phyloP scores from a whole-genome alignment of 2,888 invertebrate species.

The Stenodera caucasica region DNA sequence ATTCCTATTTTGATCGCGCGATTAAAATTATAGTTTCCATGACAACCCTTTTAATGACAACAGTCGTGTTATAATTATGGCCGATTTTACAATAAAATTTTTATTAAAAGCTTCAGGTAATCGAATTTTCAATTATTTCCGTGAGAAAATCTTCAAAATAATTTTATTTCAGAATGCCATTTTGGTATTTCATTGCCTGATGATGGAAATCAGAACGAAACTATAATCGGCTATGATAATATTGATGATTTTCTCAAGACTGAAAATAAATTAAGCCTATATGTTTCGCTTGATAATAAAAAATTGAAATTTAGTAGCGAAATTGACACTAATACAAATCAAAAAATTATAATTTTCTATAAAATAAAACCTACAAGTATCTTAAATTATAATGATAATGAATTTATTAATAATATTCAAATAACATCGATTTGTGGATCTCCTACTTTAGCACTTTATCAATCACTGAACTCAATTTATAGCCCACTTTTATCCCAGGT shows the following conservation, averaged over 20 bases:
- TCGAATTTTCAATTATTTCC: constrained; percentile 10
- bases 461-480: constrained; percentile 64
- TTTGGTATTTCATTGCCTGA: constrained; percentile 42
- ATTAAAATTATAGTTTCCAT: neutral
- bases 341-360: constrained; percentile 60
- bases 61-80: constrained; percentile 27
- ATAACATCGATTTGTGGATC: constrained; percentile 64
- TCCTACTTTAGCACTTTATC: constrained; percentile 63
- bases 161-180: constrained; percentile 38
- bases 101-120: constrained; percentile 45
- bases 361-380: constrained; percentile 61
- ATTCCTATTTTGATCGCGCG: neutral
- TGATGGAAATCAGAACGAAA: constrained; percentile 43
- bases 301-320: constrained; percentile 41
- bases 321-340: constrained; percentile 24
- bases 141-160: constrained; percentile 6
- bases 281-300: constrained; percentile 52
- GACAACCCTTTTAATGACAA: neutral
- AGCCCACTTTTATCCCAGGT: constrained; percentile 53
- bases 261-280: constrained; percentile 56
- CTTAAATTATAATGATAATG: constrained; percentile 62
- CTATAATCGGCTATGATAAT: constrained; percentile 48
- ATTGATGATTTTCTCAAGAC: constrained; percentile 57
- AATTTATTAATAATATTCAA: constrained; percentile 61
- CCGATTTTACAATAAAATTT: constrained; percentile 39